Conservation (phyloP, 2,113 vertebrate genomes). For the Osmerus mordax region DNA sequence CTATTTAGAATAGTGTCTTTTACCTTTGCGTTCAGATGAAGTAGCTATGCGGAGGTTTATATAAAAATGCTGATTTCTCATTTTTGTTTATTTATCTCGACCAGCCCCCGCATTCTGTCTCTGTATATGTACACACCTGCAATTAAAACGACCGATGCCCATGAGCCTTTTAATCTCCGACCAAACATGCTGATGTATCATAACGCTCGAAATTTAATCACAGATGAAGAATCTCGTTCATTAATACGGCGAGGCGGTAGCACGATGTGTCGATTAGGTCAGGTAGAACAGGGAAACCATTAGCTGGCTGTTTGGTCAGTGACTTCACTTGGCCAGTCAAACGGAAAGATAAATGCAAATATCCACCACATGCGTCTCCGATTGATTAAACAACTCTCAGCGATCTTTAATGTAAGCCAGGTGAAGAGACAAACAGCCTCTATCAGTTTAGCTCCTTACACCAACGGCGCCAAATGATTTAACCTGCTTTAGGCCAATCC, state of each 20-base stretch:
- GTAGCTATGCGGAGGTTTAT: not conserved
- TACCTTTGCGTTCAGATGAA: not conserved
- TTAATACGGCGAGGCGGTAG: slow-evolving; percentile 29
- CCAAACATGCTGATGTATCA: slow-evolving; percentile 37
- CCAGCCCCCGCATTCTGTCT: slow-evolving; percentile 1
- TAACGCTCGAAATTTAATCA: slow-evolving; percentile 38
- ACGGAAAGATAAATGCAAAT: not conserved
- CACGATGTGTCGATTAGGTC: slow-evolving; percentile 20
- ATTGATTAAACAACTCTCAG: not conserved
- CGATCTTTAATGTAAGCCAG: not conserved
- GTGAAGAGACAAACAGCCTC: not conserved
- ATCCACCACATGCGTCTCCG: not conserved
- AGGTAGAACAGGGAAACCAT: slow-evolving; percentile 9
- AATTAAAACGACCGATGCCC: slow-evolving; percentile 37
- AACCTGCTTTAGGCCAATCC: not conserved
- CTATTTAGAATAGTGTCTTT: not conserved
- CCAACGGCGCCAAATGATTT: not conserved
- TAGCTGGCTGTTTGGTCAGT: slow-evolving; percentile 5
- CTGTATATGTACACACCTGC: slow-evolving; percentile 19
- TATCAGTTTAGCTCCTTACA: not conserved
- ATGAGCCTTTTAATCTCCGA: slow-evolving; percentile 19
- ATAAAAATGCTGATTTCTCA: slow-evolving; percentile 28
- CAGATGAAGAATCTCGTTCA: slow-evolving; percentile 40
- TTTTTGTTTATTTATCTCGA: not conserved
- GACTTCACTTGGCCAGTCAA: slow-evolving; percentile 8